phyloP scores from a whole-genome alignment of 2,797 vertebrate species.

The Urocyon cinereoargenteus region DNA sequence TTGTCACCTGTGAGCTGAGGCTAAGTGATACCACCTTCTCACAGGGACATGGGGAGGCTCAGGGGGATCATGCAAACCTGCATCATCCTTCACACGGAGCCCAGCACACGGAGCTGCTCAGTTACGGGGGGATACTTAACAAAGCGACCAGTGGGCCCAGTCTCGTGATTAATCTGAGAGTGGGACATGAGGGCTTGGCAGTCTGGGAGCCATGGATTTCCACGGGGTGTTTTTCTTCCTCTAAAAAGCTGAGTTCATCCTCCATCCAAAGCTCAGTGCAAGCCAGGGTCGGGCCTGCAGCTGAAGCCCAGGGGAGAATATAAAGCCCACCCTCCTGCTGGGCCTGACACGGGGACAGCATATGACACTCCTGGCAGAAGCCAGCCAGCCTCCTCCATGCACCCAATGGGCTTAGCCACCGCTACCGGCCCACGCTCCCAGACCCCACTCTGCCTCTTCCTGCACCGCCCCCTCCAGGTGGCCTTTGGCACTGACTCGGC shows the following conservation, averaged over 20 bases:
- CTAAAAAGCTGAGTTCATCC: background rate
- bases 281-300: background rate
- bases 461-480: rapidly evolving
- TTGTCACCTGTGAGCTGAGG: background rate
- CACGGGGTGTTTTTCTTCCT: background rate
- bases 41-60: background rate
- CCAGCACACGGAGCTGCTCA: rapidly evolving
- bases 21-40: background rate
- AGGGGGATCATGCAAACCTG: rapidly evolving
- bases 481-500: background rate
- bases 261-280: background rate
- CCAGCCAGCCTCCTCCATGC: background rate
- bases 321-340: background rate
- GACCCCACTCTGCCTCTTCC: no score
- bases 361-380: background rate
- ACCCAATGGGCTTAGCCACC: background rate
- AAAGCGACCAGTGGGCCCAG: background rate
- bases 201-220: rapidly evolving
- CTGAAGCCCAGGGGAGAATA: background rate
- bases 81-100: rapidly evolving
- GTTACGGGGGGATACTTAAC: rapidly evolving
- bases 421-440: rapidly evolving
- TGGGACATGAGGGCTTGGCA: rapidly evolving
- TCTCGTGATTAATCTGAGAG: rapidly evolving
- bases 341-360: background rate